These are phyloP conservation scores for Haemorhous mexicanus DNA, from an alignment of 2,113 vertebrate species.

Conservation along the genomic window DNA sequence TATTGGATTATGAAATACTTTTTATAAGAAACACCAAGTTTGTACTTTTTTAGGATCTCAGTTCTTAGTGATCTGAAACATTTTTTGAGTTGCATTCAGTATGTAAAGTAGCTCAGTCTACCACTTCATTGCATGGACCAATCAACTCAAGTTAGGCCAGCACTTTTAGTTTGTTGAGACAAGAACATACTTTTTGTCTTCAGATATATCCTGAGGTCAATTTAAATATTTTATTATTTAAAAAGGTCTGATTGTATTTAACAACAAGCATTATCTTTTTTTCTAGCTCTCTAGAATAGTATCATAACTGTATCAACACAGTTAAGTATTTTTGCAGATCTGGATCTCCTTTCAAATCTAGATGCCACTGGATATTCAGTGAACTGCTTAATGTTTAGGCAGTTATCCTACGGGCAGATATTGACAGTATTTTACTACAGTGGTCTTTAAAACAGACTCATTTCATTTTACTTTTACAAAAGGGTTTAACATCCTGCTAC, in stretches of 20 bases:
- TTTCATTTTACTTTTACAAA: not conserved
- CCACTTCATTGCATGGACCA: not conserved
- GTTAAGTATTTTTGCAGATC: constrained; percentile 83
- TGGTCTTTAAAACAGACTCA: not conserved
- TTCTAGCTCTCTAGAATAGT: constrained; percentile 53
- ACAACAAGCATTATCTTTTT: not conserved
- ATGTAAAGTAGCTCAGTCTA: not conserved
- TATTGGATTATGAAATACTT: not conserved
- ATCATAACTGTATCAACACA: constrained; percentile 78
- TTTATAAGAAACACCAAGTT: not conserved
- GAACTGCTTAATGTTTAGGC: constrained; percentile 78
- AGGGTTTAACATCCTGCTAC: not conserved
- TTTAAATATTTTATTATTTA: not conserved
- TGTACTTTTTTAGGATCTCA: not conserved
- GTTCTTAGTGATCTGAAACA: not conserved
- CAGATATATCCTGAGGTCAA: not conserved
- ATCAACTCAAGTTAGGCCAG: not conserved
- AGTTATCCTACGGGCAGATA: not conserved
- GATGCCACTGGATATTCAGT: constrained; percentile 77
- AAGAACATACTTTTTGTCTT: not conserved
- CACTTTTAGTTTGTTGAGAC: not conserved
- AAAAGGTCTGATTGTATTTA: not conserved
- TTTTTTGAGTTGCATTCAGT: not conserved
- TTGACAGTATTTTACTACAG: not conserved
- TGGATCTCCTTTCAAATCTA: constrained; percentile 84